phyloP scores from a whole-genome alignment of 2,113 vertebrate species.

The Notiomystis cincta region DNA sequence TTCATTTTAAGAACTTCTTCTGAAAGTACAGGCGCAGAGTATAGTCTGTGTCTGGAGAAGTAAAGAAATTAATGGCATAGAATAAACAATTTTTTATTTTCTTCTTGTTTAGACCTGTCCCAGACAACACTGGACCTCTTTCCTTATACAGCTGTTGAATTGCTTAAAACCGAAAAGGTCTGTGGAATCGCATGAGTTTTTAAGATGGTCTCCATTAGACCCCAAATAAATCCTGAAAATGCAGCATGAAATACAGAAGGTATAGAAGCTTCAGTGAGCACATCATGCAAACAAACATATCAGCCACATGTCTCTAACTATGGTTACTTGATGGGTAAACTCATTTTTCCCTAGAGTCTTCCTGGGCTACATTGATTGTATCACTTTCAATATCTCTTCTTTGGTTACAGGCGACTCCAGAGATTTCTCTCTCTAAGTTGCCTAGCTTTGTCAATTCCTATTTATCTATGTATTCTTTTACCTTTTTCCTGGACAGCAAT shows the following conservation, averaged over 20 bases:
- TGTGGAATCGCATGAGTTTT: not conserved
- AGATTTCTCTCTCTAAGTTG: constrained; percentile 67
- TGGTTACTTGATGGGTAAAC: constrained; percentile 43
- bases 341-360: constrained; percentile 55
- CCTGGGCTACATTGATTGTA: constrained; percentile 58
- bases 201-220: not conserved
- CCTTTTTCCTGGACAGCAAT: constrained; percentile 64
- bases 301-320: constrained; percentile 1
- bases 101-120: not conserved
- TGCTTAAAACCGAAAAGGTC: not conserved
- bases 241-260: not conserved
- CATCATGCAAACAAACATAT: not conserved
- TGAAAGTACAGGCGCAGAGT: too few species aligned
- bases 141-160: not conserved
- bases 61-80: not conserved
- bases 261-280: not conserved
- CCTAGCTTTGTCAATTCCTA: constrained; percentile 77
- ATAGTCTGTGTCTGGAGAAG: too few species aligned
- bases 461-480: constrained; percentile 72
- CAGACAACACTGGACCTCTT: not conserved
- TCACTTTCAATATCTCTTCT: constrained; percentile 72
- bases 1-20: not conserved
- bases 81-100: not conserved
- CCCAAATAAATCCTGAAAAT: not conserved
- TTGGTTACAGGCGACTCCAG: constrained; percentile 61